Conservation (phyloP, 2,797 vertebrate genomes). For the Threskiornis aethiopicus region DNA sequence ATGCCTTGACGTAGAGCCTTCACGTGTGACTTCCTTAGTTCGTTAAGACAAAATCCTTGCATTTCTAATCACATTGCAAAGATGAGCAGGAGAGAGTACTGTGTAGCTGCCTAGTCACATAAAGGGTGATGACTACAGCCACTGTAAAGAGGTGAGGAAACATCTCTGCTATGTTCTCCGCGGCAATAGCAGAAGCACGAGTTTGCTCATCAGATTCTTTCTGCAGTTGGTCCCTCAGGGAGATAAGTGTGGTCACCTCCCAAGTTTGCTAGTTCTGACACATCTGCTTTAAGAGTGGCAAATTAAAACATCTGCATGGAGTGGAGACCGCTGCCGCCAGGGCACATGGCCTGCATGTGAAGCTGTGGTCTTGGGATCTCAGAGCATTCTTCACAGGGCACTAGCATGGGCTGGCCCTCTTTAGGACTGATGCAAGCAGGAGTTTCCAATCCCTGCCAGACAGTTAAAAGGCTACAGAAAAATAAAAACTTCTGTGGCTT, state of each 20-base stretch:
- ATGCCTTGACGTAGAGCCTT: background rate
- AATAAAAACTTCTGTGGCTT: constrained; percentile 47
- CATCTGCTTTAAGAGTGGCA: constrained; percentile 61
- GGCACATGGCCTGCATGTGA: constrained; percentile 47
- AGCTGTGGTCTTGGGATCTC: constrained; percentile 28
- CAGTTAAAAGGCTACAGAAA: constrained; percentile 53
- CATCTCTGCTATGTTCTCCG: background rate
- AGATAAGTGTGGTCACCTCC: constrained; percentile 27
- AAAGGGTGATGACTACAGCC: background rate
- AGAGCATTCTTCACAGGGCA: constrained; percentile 26
- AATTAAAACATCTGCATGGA: constrained; percentile 48
- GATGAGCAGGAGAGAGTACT: background rate
- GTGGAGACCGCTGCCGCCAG: constrained; percentile 39
- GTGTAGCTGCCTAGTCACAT: background rate
- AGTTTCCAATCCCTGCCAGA: constrained; percentile 52
- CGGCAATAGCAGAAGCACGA: background rate
- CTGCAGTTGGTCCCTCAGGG: background rate
- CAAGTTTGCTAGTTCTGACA: constrained; percentile 31
- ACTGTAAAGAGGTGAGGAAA: background rate
- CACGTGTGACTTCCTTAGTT: background rate
- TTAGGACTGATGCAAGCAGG: constrained; percentile 44
- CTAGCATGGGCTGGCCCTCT: constrained; percentile 47
- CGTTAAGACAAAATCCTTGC: background rate
- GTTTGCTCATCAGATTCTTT: background rate
- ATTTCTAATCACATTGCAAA: background rate